Percentiles rank a stretch among this genome's conserved stretches.
phyloP scores from a whole-genome alignment of 37 sponge, comb jelly and placozoan species.

The Diacarnus erythraeanus region DNA sequence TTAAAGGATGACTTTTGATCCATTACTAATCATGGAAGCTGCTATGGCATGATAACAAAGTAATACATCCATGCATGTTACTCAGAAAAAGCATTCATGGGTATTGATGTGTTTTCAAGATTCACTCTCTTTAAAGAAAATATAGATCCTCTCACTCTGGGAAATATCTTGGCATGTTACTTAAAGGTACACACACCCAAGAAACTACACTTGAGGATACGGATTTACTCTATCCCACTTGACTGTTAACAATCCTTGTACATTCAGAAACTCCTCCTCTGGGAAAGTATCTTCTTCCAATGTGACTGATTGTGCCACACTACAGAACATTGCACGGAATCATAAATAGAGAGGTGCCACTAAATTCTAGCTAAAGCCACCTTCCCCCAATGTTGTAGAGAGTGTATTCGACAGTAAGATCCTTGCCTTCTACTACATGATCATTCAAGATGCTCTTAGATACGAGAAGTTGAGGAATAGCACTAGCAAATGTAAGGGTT shows the following conservation, averaged over 20 bases:
- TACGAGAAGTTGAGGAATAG: conserved; percentile 50
- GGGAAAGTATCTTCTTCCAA: conserved; percentile 65
- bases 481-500: not conserved
- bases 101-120: no score
- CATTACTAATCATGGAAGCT: no score
- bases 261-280: conserved; percentile 45
- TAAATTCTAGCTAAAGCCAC: conserved; percentile 27
- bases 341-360: conserved; percentile 4
- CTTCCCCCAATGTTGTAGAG: conserved; percentile 83
- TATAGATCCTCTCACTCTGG: no score
- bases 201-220: conserved; percentile 28
- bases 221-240: conserved; percentile 72
- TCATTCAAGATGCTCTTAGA: conserved; percentile 88
- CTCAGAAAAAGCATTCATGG: no score
- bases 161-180: no score
- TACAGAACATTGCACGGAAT: not conserved
- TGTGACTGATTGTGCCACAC: conserved; percentile 55
- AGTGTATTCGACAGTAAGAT: conserved; percentile 77
- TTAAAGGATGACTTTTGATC: conserved; percentile 1
- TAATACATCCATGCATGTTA: no score
- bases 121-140: no score
- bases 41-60: no score
- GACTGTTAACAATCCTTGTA: conserved; percentile 43
- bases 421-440: conserved; percentile 76
- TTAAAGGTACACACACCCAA: not conserved